Conservation (phyloP, 2,888 invertebrate genomes). For the Vannuccia rotundouncinata region DNA sequence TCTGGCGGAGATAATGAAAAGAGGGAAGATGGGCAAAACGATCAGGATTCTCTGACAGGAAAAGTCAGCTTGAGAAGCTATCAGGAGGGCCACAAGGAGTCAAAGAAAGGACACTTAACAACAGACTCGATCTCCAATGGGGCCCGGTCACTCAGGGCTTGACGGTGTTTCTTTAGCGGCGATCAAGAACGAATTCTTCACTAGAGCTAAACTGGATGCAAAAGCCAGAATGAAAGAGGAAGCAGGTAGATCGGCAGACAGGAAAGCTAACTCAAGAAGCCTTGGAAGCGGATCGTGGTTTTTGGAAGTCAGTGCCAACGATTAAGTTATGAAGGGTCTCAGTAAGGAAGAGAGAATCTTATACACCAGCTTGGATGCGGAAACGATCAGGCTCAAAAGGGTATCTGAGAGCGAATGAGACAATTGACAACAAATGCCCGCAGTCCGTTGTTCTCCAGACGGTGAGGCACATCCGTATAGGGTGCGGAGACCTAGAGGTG, state of each 20-base stretch:
- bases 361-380: background rate
- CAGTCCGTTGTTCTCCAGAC: background rate
- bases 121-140: too few species aligned
- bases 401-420: background rate
- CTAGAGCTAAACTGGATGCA: background rate
- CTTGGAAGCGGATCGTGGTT: background rate
- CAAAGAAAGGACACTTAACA: background rate
- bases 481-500: background rate
- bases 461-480: background rate
- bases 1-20: background rate
- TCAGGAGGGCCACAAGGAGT: background rate
- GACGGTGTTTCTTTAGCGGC: background rate
- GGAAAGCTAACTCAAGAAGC: background rate
- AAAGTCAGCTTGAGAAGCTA: background rate
- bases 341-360: background rate
- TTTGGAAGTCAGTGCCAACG: background rate
- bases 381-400: background rate
- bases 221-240: background rate
- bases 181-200: background rate
- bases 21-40: background rate
- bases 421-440: background rate
- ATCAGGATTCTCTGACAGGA: background rate
- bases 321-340: background rate
- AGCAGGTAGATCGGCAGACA: background rate
- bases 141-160: too few species aligned